A percentile compares a stretch with the other conserved stretches of the same genome.
phyloP scores from a whole-genome alignment of 1,140 invertebrate species.

The Popillia japonica region DNA sequence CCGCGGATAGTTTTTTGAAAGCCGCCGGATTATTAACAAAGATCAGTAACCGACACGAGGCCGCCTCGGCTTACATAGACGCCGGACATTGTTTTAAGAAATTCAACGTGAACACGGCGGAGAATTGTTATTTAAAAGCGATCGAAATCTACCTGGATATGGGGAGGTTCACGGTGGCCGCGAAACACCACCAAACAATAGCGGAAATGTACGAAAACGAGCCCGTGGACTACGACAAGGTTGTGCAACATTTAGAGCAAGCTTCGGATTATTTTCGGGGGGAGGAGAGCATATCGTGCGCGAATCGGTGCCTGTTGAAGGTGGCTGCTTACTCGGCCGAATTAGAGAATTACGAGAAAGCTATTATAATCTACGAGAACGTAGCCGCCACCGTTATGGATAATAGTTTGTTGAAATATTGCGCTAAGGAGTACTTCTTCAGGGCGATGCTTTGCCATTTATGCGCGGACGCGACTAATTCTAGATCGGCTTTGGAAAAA shows the following conservation, averaged over 20 bases:
- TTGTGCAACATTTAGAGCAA: constrained; percentile 93
- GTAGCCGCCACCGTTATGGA: constrained; percentile 91
- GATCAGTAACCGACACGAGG: constrained; percentile 88
- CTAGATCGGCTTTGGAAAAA: constrained; percentile 88
- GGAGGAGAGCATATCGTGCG: constrained; percentile 89
- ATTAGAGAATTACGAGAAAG: constrained; percentile 94
- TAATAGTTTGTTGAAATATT: constrained; percentile 94
- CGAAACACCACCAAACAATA: constrained; percentile 96
- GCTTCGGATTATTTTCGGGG: constrained; percentile 94
- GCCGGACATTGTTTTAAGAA: constrained; percentile 98
- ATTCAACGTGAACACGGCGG: constrained; percentile 81
- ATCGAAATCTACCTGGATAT: constrained; percentile 99
- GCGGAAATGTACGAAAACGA: constrained; percentile 97
- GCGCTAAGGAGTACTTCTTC: constrained; percentile 98
- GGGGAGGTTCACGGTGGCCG: constrained; percentile 96
- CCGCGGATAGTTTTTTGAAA: constrained; percentile 92
- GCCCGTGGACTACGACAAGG: constrained; percentile 84
- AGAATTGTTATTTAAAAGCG: constrained; percentile 88
- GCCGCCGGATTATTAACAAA: constrained; percentile 91
- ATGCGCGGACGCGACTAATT: constrained; percentile 93
- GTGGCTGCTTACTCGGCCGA: constrained; percentile 96
- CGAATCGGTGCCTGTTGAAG: constrained; percentile 97
- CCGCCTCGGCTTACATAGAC: constrained; percentile 92
- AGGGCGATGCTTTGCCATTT: constrained; percentile 91
- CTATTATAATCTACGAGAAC: constrained; percentile 96